Evolutionary conservation across 2,113 vertebrate genomes (phyloP).

Genomic region (Microcebus ravelobensis): DNA sequence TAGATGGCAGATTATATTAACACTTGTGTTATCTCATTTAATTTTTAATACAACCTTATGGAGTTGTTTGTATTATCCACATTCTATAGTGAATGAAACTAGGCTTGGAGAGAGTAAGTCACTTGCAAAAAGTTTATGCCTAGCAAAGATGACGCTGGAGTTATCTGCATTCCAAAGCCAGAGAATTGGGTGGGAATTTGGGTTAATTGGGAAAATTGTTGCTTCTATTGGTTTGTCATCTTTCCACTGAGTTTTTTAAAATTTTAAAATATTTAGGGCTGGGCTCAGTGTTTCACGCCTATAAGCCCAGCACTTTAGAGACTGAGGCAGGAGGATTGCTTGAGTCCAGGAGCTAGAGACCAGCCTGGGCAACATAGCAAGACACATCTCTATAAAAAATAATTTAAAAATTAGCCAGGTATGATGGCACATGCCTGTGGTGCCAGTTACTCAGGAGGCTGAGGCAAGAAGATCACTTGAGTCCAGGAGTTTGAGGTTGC

Average conservation of each 20-base stretch:
- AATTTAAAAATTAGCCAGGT: too few species aligned
- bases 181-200: background rate
- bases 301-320: too few species aligned
- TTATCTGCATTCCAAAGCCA: background rate
- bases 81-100: background rate
- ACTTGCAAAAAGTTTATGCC: background rate
- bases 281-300: too few species aligned
- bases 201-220: background rate
- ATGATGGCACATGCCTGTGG: too few species aligned
- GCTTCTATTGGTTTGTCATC: background rate
- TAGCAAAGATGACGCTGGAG: background rate
- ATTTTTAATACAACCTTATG: background rate
- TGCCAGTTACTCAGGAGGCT: too few species aligned
- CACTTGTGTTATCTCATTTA: background rate
- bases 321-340: too few species aligned
- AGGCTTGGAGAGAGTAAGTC: background rate
- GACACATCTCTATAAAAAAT: too few species aligned
- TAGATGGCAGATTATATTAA: background rate
- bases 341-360: too few species aligned
- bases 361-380: too few species aligned
- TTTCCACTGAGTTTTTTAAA: background rate
- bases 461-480: too few species aligned
- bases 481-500: too few species aligned
- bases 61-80: background rate
- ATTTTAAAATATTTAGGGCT: too few species aligned